These are phyloP conservation scores for Allygus modestus DNA, from an alignment of 2,888 invertebrate species.

Conservation along the genomic window DNA sequence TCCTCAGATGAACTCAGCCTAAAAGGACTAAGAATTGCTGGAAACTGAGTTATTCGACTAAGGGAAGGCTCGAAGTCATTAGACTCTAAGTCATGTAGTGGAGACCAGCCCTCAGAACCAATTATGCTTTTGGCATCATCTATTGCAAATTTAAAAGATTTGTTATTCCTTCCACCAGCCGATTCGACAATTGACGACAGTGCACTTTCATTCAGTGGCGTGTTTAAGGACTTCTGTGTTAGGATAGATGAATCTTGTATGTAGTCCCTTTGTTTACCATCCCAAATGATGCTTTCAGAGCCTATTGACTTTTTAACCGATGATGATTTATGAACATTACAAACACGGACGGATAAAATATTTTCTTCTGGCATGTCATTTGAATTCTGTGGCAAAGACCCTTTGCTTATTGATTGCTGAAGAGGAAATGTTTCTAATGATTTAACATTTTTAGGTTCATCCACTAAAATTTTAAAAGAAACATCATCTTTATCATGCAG, in stretches of 20 bases:
- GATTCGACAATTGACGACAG: neutral
- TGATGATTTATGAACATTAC: too few species aligned
- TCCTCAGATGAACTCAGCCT: neutral
- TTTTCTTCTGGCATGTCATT: too few species aligned
- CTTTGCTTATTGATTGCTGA: too few species aligned
- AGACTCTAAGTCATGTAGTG: neutral
- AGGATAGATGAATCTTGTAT: neutral
- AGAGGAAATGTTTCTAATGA: too few species aligned
- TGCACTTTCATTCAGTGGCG: neutral
- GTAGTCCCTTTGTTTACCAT: too few species aligned
- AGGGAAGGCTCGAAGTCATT: neutral
- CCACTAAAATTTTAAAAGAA: too few species aligned
- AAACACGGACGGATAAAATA: too few species aligned
- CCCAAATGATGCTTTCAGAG: too few species aligned
- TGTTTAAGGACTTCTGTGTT: neutral
- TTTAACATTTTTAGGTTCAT: too few species aligned
- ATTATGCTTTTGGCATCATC: neutral
- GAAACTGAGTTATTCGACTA: neutral
- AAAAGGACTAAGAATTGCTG: neutral
- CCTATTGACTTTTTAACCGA: too few species aligned
- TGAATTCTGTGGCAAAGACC: too few species aligned
- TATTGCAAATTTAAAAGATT: neutral
- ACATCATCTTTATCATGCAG: too few species aligned
- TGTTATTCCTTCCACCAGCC: neutral
- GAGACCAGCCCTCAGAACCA: slow-evolving; percentile 1